Conservation (phyloP, 2,888 invertebrate species). For the Cantharis rustica region DNA sequence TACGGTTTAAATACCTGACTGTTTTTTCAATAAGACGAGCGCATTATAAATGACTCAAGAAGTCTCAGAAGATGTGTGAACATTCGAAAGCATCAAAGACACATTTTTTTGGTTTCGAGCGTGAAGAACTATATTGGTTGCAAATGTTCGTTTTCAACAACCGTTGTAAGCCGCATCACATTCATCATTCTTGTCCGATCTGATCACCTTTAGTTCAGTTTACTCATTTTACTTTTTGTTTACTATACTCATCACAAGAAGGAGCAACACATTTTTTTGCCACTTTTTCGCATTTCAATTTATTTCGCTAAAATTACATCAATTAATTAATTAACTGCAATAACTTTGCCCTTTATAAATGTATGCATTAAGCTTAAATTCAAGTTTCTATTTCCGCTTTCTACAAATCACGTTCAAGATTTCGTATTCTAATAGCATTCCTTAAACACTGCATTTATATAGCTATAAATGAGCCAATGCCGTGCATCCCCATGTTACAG, state of each 20-base stretch:
- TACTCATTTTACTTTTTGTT: neutral
- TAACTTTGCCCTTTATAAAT: neutral
- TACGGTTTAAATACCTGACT: constrained; percentile 34
- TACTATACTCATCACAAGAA: neutral
- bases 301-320: neutral
- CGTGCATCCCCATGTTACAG: neutral
- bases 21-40: constrained; percentile 37
- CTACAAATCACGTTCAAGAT: constrained; percentile 22
- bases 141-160: constrained; percentile 37
- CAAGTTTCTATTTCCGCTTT: constrained; percentile 28
- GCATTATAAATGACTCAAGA: constrained; percentile 36
- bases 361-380: constrained; percentile 4
- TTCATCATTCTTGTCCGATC: constrained; percentile 36
- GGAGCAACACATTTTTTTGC: neutral
- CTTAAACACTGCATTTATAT: constrained; percentile 24
- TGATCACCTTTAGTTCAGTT: constrained; percentile 30
- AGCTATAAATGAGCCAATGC: neutral
- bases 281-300: neutral
- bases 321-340: neutral
- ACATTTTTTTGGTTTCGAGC: constrained; percentile 33
- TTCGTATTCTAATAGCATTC: constrained; percentile 22
- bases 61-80: constrained; percentile 36
- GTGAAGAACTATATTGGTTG: constrained; percentile 32
- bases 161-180: constrained; percentile 32
- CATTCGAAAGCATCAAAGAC: constrained; percentile 38